Conservation (phyloP, 2,797 vertebrate genomes). For the Numenius phaeopus region DNA sequence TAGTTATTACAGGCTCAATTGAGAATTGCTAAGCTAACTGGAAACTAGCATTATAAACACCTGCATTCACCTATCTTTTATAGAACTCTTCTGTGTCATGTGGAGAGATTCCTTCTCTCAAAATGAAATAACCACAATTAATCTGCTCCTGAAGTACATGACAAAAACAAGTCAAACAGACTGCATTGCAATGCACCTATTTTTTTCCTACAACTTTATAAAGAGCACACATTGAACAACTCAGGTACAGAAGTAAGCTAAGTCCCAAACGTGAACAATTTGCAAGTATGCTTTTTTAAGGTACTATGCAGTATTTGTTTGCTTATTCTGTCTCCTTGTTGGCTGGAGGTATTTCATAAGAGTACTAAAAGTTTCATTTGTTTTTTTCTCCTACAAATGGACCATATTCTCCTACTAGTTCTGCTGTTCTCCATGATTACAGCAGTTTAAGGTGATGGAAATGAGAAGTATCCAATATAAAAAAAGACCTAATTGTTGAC, state of each 20-base stretch:
- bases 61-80: background rate
- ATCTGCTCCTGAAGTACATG: background rate
- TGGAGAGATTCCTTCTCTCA: background rate
- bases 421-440: background rate
- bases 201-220: background rate
- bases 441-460: background rate
- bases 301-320: background rate
- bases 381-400: background rate
- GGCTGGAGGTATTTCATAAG: background rate
- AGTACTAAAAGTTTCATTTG: background rate
- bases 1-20: background rate
- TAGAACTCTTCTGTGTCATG: background rate
- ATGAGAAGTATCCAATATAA: background rate
- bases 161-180: background rate
- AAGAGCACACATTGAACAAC: background rate
- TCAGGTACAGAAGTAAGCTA: background rate
- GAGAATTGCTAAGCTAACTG: background rate
- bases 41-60: background rate
- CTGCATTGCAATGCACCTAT: background rate
- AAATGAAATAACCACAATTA: background rate
- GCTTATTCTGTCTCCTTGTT: background rate
- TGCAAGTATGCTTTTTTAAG: background rate
- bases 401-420: background rate
- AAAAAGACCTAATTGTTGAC: background rate
- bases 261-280: background rate